Evolutionary conservation across 2,113 vertebrate genomes (phyloP).

Genomic region (Alouatta palliata): DNA sequence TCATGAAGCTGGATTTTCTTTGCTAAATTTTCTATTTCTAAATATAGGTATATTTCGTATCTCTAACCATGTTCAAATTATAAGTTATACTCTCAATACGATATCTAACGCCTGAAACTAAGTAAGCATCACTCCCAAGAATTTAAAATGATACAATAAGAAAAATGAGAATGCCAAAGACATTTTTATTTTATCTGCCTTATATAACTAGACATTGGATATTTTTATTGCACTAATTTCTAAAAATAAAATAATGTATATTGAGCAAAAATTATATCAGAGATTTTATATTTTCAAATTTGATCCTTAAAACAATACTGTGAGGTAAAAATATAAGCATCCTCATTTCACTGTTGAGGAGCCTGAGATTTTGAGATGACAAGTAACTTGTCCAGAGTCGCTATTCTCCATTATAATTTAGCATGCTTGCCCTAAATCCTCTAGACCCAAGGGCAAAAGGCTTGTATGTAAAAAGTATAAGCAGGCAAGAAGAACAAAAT

Average conservation of each 20-base stretch:
- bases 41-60: not conserved
- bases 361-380: not conserved
- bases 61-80: not conserved
- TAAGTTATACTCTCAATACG: not conserved
- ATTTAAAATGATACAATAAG: constrained; percentile 10
- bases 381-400: not conserved
- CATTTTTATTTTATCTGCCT: not conserved
- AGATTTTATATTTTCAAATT: not conserved
- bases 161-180: not conserved
- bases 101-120: not conserved
- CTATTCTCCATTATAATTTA: not conserved
- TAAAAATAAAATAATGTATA: not conserved
- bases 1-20: not conserved
- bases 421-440: not conserved
- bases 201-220: not conserved
- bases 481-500: not conserved
- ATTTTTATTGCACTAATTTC: not conserved
- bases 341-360: not conserved
- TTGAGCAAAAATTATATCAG: not conserved
- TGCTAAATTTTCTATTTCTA: too few species aligned
- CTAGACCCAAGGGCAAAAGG: not conserved
- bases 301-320: not conserved
- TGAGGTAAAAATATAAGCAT: not conserved
- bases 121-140: not conserved
- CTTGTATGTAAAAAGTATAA: not conserved